A percentile compares a stretch with the other conserved stretches of the same genome.
Evolutionary conservation across 2,113 vertebrate genomes (phyloP).

Genomic region (Catharus fuscescens): DNA sequence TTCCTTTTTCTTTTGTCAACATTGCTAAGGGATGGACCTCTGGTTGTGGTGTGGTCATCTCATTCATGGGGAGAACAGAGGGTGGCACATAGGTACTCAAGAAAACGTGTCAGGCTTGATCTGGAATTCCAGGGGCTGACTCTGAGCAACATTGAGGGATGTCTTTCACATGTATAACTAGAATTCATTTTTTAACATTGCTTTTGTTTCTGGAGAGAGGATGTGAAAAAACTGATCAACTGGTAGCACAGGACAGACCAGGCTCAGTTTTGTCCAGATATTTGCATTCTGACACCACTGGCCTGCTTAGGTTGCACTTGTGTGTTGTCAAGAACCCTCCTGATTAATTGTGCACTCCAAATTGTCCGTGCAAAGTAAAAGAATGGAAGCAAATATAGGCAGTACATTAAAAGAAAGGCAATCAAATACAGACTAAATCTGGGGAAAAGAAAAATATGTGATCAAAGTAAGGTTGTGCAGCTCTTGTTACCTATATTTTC

Average conservation of each 20-base stretch:
- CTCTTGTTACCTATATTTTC: background rate
- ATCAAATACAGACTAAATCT: background rate
- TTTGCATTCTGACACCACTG: background rate
- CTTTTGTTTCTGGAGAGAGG: background rate
- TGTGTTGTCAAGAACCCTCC: background rate
- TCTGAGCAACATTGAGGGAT: accelerated
- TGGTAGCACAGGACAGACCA: background rate
- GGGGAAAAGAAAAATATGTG: background rate
- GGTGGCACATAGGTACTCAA: background rate
- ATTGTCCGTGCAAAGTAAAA: background rate
- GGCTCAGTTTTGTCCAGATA: background rate
- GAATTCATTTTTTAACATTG: background rate
- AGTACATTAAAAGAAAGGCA: background rate
- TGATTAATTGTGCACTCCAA: background rate
- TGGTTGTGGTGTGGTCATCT: background rate
- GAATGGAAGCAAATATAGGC: background rate
- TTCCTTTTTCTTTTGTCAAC: background rate
- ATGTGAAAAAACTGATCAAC: background rate
- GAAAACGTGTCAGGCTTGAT: background rate
- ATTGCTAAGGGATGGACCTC: background rate
- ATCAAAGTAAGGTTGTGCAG: background rate
- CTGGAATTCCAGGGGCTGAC: background rate
- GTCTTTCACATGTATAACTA: background rate
- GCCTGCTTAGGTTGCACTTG: background rate
- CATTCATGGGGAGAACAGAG: background rate